Evolutionary conservation across 2,797 vertebrate species (phyloP), one percentile per base, ranked within the genome.

Genomic region (Philypnodon macrostomus): DNA sequence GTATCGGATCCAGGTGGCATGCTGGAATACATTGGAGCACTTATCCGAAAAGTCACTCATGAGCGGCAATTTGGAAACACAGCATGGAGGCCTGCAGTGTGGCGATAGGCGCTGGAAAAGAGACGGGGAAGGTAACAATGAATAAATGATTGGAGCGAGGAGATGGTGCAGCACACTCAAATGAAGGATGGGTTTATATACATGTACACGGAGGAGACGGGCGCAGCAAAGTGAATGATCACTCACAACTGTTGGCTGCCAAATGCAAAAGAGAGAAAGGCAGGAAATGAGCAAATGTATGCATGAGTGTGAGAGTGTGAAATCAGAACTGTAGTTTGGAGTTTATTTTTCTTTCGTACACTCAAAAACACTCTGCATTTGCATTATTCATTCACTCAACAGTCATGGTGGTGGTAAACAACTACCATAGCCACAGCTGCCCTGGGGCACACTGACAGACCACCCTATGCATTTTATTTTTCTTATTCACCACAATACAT

Each of bases 91-190:
- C 30, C 27, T 57, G 42, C 1, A 3, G 10, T 53, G 41, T 33
- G 29, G 27, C 34, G 11, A 0, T 5, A 53, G 36, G 4, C 32
- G 27, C 40, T 6, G 21, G 38, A 24, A 14, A 13, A 5, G 15
- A 33, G 46, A 24, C 12, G 18, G 5, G 30, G 1, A 38, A 32
- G 33, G 40, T 32, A 44, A 29, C n/a, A 3, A 42, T 39, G 14
- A 54, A 67, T 73, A 58, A 65, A 60, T 57, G 12, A 55, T 38
- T n/a, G 18, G 19, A 61, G 42, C 12, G 18, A 33, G 34, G 19
- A 45, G 45, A 51, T 23, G 31, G 16, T 13, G 42, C 15, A 26
- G 17, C 21, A n/a, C n/a, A n/a, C n/a, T n/a, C 15, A 37, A 54
- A 38, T 47, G 52, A 46, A 27, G 26, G 34, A 55, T 41, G 41